These are phyloP conservation scores for Odocoileus virginianus DNA, from an alignment of 2,113 vertebrate species.

Conservation along the genomic window DNA sequence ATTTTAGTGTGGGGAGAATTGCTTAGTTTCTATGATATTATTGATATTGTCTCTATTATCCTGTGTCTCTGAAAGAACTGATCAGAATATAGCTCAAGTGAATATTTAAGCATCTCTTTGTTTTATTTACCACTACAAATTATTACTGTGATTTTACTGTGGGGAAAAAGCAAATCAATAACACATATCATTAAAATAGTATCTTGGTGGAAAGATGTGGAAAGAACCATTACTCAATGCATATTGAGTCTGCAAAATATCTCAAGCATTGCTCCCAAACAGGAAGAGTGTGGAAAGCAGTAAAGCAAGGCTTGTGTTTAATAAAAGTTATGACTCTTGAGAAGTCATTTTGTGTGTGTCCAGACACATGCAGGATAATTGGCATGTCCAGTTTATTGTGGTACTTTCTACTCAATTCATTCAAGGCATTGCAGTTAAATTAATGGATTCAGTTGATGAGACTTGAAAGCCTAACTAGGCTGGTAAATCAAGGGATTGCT, in stretches of 20 bases:
- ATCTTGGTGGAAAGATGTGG: background rate
- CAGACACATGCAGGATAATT: background rate
- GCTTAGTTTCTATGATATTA: background rate
- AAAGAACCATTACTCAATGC: background rate
- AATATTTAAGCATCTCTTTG: background rate
- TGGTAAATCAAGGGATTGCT: background rate
- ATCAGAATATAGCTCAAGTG: background rate
- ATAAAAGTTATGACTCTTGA: background rate
- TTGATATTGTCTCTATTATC: background rate
- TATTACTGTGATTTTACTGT: background rate
- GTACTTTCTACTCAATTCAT: background rate
- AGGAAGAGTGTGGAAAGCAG: background rate
- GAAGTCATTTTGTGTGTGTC: background rate
- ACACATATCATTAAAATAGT: background rate
- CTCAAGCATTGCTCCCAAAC: background rate
- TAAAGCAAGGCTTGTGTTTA: background rate
- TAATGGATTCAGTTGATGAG: background rate
- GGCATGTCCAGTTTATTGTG: background rate
- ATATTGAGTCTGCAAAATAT: background rate
- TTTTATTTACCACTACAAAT: constrained; percentile 7
- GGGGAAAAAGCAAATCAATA: background rate
- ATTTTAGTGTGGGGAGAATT: background rate
- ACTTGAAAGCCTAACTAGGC: background rate
- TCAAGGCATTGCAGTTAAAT: background rate
- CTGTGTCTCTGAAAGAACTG: background rate